Conservation (phyloP, 2,797 vertebrate species). For the Clarias laeviceps region DNA sequence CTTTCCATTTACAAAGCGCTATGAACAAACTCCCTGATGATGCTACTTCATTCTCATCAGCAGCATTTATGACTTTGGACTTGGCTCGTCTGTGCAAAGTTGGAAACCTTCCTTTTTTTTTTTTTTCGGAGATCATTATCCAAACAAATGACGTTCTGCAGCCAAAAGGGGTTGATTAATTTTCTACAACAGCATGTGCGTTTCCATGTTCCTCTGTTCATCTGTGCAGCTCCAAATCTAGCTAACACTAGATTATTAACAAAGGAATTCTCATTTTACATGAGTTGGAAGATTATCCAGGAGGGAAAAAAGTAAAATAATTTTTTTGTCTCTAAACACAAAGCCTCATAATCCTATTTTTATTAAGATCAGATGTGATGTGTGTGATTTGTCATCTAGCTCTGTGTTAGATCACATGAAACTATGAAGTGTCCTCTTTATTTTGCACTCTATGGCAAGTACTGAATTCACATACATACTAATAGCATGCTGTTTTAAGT, state of each 20-base stretch:
- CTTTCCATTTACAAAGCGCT: constrained; percentile 66
- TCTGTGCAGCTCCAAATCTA: background rate
- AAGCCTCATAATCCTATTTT: background rate
- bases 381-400: background rate
- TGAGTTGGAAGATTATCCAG: background rate
- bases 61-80: background rate
- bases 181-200: background rate
- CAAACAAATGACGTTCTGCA: background rate
- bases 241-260: too few species aligned
- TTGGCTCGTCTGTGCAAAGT: constrained; percentile 19
- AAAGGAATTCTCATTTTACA: background rate
- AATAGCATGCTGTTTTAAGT: constrained; percentile 46
- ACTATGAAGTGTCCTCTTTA: background rate
- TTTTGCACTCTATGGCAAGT: background rate
- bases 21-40: constrained; percentile 70
- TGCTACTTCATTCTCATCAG: constrained; percentile 36
- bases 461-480: constrained; percentile 44
- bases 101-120: background rate
- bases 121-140: background rate
- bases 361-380: background rate
- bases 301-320: too few species aligned
- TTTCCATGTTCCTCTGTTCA: background rate
- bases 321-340: background rate
- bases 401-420: background rate
- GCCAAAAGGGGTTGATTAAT: background rate